Evolutionary conservation across 2,888 invertebrate species (phyloP).

Genomic region (Lacanobia wlatinum): DNA sequence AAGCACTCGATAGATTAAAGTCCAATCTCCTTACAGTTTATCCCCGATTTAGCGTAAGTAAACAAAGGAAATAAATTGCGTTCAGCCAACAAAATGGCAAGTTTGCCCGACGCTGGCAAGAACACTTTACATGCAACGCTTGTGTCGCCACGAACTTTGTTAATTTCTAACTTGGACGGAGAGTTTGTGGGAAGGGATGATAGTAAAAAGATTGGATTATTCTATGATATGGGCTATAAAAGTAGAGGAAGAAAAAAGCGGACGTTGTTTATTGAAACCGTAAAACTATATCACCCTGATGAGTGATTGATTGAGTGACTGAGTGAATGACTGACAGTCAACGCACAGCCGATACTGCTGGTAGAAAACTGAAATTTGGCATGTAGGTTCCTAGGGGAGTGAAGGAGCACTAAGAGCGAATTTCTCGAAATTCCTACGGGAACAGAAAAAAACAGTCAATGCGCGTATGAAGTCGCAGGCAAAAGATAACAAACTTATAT

Average conservation of each 20-base stretch:
- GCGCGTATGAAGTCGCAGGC: too few species aligned
- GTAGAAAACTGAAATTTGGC: too few species aligned
- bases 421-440: too few species aligned
- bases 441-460: too few species aligned
- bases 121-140: slow-evolving; percentile 54
- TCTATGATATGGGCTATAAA: background rate
- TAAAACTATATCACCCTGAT: too few species aligned
- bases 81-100: slow-evolving; percentile 23
- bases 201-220: slow-evolving; percentile 25
- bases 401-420: too few species aligned
- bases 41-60: slow-evolving; percentile 17
- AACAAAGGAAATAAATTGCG: slow-evolving; percentile 47
- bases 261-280: too few species aligned
- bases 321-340: too few species aligned
- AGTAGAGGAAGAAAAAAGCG: background rate
- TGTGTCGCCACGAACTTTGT: slow-evolving; percentile 57
- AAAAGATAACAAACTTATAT: too few species aligned
- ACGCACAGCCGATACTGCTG: too few species aligned
- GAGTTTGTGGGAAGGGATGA: slow-evolving; percentile 13
- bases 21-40: slow-evolving; percentile 30
- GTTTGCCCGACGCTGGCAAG: slow-evolving; percentile 17
- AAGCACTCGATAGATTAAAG: slow-evolving; percentile 7
- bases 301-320: too few species aligned
- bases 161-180: slow-evolving; percentile 53
- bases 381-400: too few species aligned